Evolutionary conservation across 2,797 vertebrate species (phyloP).

Genomic region (Pangasius larnaudii): DNA sequence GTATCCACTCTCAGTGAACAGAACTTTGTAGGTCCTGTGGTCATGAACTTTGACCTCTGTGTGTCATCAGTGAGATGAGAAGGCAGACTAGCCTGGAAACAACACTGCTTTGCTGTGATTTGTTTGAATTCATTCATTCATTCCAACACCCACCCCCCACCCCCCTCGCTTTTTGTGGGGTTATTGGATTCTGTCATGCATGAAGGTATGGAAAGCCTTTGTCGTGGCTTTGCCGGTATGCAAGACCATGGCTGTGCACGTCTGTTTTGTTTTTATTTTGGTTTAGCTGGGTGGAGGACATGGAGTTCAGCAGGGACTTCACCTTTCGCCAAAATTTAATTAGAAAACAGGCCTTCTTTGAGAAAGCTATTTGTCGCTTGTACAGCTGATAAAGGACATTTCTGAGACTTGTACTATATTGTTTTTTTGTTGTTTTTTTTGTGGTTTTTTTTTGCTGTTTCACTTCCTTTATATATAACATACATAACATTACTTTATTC

Average conservation of each 20-base stretch:
- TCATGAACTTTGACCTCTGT: conserved; percentile 69
- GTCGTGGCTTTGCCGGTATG: conserved; percentile 61
- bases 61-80: conserved; percentile 47
- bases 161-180: conserved; percentile 65
- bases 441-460: neutral
- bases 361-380: conserved; percentile 63
- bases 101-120: conserved; percentile 51
- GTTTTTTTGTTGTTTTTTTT: neutral
- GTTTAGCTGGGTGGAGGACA: conserved; percentile 56
- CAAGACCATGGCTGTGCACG: conserved; percentile 55
- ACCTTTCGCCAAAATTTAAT: conserved; percentile 66
- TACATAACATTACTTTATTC: neutral
- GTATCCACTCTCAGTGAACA: neutral
- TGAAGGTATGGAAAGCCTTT: conserved; percentile 68
- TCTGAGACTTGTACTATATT: neutral
- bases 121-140: conserved; percentile 68
- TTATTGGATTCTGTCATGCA: conserved; percentile 66
- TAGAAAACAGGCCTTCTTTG: conserved; percentile 67
- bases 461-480: neutral
- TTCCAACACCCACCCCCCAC: neutral
- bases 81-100: conserved; percentile 56
- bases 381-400: neutral
- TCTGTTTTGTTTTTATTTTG: conserved; percentile 65
- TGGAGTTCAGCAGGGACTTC: conserved; percentile 62
- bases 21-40: neutral